Conservation (phyloP, 2,113 vertebrate genomes). For the Poeciliopsis occidentalis region DNA sequence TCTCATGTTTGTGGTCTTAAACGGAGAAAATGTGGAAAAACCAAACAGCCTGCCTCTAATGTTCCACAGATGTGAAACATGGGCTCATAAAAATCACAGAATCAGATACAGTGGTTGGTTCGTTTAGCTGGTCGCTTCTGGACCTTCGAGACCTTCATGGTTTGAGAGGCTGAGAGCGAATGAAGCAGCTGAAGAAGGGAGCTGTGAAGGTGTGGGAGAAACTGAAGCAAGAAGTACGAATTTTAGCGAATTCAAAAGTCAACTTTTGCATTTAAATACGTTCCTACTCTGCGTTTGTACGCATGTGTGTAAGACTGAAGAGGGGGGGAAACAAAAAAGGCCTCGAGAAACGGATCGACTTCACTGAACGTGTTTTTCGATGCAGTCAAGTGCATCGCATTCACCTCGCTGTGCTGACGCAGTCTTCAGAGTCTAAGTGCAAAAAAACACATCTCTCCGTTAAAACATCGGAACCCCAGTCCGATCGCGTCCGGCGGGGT, state of each 20-base stretch:
- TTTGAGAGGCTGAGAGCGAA: conserved; percentile 45
- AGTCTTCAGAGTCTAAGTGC: conserved; percentile 46
- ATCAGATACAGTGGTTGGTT: conserved; percentile 14
- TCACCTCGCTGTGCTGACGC: conserved; percentile 63
- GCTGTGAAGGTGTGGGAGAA: conserved; percentile 15
- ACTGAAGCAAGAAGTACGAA: conserved; percentile 38
- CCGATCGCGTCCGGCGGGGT: conserved; percentile 1
- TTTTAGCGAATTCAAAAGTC: conserved; percentile 58
- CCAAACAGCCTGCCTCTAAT: not conserved
- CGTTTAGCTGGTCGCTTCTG: conserved; percentile 11
- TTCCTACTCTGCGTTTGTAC: conserved; percentile 46
- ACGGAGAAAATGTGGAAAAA: not conserved
- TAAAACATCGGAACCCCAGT: conserved; percentile 26
- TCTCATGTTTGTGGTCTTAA: not conserved
- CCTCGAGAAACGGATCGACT: conserved; percentile 38
- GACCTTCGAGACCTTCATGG: conserved; percentile 27
- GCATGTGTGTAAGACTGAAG: conserved; percentile 48
- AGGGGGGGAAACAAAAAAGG: conserved; percentile 41
- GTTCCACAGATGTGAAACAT: conserved; percentile 14
- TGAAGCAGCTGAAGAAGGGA: conserved; percentile 9
- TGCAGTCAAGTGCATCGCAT: conserved; percentile 64
- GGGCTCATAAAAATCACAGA: not conserved
- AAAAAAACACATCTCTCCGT: conserved; percentile 51
- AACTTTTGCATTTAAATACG: conserved; percentile 68
- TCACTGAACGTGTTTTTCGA: conserved; percentile 46